These are phyloP conservation scores for Scomber colias DNA, from an alignment of 2,113 vertebrate species.

Conservation along the genomic window DNA sequence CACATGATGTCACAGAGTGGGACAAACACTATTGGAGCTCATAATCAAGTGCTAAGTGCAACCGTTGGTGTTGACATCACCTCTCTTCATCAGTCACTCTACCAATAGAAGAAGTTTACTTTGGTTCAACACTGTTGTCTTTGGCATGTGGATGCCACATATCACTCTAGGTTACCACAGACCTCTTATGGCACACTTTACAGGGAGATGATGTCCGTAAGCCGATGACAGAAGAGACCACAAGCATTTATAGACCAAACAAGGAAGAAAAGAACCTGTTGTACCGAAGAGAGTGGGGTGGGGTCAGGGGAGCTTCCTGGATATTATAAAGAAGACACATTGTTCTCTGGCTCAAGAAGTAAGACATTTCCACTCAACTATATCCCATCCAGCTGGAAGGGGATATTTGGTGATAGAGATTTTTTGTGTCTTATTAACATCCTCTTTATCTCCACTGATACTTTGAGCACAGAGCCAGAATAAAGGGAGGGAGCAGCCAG, in stretches of 20 bases:
- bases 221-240: conserved; percentile 30
- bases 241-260: conserved; percentile 23
- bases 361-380: conserved; percentile 1
- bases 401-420: conserved; percentile 20
- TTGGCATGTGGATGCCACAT: conserved; percentile 68
- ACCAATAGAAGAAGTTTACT: conserved; percentile 57
- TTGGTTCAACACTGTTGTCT: conserved; percentile 67
- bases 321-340: not conserved
- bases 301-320: not conserved
- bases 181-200: conserved; percentile 53
- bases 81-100: conserved; percentile 54
- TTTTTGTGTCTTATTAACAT: conserved; percentile 13
- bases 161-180: conserved; percentile 58
- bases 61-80: conserved; percentile 67
- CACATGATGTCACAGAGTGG: conserved; percentile 63
- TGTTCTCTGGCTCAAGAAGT: not conserved
- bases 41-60: conserved; percentile 51
- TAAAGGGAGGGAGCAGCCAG: conserved; percentile 10
- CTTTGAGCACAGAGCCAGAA: not conserved
- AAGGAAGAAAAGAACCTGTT: conserved; percentile 13
- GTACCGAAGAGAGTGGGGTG: not conserved
- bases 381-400: conserved; percentile 14
- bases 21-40: conserved; percentile 41
- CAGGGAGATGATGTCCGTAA: conserved; percentile 40
- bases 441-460: conserved; percentile 13